Base-by-base conservation (phyloP, 1,140 invertebrate species). In the Acromyrmex heyeri region DNA sequence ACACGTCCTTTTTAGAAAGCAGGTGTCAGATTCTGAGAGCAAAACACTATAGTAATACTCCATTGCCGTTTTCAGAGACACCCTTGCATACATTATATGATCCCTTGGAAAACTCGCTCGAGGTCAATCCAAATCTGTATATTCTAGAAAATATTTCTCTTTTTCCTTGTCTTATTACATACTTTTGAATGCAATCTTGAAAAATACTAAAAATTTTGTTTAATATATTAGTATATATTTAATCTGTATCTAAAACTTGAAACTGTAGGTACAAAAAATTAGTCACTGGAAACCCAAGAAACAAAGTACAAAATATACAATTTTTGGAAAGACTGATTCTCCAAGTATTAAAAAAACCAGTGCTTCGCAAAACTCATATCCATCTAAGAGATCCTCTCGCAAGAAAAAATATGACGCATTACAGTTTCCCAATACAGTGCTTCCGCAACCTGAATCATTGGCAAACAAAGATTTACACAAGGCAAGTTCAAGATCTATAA, bases 401-500 rank as follows among this genome's bases (percentile, higher is more conserved):
- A 75, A 50, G 18, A 12, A 50, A 16, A 73, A 12, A 5, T 34
- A 18, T 62, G 21, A 21, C 3, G 6, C 2, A 4, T 48, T 62
- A 24, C 27, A 18, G 0, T 83, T 75, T 50, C 79, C 55, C 16
- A 75, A 83, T 24, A 30, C 55, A 7, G 8, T 34, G 38, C 38
- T 21, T 12, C 18, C 2, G 2, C 64, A 48, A 16, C 48, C 57
- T 16, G 12, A 24, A 34, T 21, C 10, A 4, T 44, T 3, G 48
- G 16, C n/a, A 24, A 14, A 18, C 12, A 10, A 62, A n/a, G 14
- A 62, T 50, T 34, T 83, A 44, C 38, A 18, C 3, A 75, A 18
- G 18, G 8, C 12, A 16, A 83, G 79, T 48, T 83, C 79, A 48
- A 83, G 27, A 50, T 83, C 69, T 16, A 83, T 83, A 83, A 48